Percentiles rank a stretch among this genome's conserved stretches.
These are phyloP conservation scores for Rhinolophus ferrumequinum DNA, from an alignment of 2,113 vertebrate genomes.

Conservation along the genomic window DNA sequence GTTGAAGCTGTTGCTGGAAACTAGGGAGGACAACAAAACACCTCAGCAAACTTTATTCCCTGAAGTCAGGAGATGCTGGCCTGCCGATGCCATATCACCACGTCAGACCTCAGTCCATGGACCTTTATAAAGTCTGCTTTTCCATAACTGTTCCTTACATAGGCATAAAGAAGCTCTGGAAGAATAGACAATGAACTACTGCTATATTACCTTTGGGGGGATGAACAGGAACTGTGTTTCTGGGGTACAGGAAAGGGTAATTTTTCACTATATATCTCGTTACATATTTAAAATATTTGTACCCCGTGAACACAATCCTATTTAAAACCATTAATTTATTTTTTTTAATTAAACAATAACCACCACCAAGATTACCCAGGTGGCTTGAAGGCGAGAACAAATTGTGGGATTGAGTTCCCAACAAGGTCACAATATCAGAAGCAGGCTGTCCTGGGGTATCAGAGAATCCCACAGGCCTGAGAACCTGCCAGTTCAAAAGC, in stretches of 20 bases:
- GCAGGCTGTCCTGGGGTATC: background rate
- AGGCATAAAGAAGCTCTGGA: background rate
- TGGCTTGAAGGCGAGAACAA: background rate
- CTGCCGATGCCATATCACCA: constrained; percentile 89
- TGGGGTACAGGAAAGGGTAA: background rate
- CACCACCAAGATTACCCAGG: background rate
- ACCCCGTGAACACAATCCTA: background rate
- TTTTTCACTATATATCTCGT: background rate
- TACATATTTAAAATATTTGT: background rate
- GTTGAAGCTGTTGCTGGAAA: constrained; percentile 64
- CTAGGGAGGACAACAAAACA: background rate
- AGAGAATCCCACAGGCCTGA: background rate
- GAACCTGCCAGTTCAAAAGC: background rate
- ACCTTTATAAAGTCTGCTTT: constrained; percentile 90
- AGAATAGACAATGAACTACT: background rate
- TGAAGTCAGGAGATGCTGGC: constrained; percentile 54
- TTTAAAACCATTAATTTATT: background rate
- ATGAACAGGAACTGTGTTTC: background rate
- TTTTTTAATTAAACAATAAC: background rate
- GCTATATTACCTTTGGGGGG: background rate
- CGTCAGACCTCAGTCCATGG: constrained; percentile 89
- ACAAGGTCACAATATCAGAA: background rate
- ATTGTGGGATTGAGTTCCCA: background rate
- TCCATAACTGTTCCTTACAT: constrained; percentile 80
- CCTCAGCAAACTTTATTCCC: constrained; percentile 73